These are phyloP conservation scores for Apteryx owenii DNA, from an alignment of 2,113 vertebrate genomes.

Conservation along the genomic window DNA sequence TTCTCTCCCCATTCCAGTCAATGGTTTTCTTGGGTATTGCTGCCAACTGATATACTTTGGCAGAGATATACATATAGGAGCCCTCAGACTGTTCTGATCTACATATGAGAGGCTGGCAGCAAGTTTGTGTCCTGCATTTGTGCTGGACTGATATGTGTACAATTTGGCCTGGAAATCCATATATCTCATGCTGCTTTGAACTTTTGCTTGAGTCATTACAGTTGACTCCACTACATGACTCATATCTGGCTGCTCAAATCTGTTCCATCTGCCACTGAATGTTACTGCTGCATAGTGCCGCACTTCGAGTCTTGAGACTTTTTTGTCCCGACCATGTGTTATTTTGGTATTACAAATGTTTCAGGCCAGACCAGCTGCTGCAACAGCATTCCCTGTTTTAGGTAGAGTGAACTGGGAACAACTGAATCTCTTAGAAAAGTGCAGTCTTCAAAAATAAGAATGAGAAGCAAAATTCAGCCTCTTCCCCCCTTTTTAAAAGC, in stretches of 20 bases:
- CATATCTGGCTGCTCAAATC: no score
- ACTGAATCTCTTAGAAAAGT: background rate
- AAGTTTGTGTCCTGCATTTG: no score
- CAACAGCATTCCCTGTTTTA: background rate
- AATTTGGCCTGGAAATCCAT: background rate
- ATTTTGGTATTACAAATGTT: background rate
- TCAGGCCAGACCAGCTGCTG: background rate
- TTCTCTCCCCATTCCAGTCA: no score
- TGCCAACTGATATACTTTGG: no score
- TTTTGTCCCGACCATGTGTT: no score
- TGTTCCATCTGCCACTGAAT: no score
- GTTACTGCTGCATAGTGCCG: no score
- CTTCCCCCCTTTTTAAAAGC: background rate
- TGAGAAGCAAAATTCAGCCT: background rate
- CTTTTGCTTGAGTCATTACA: background rate
- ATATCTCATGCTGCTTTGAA: background rate
- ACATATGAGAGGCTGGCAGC: no score
- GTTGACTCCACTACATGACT: background rate
- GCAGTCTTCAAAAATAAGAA: background rate
- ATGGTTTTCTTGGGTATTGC: no score
- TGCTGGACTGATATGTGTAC: background rate
- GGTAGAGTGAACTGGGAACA: background rate
- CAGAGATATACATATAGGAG: no score
- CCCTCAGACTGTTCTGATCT: no score
- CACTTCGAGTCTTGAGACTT: no score